phyloP scores from a whole-genome alignment of 2,113 vertebrate species.

The Protobothrops flavoviridis region DNA sequence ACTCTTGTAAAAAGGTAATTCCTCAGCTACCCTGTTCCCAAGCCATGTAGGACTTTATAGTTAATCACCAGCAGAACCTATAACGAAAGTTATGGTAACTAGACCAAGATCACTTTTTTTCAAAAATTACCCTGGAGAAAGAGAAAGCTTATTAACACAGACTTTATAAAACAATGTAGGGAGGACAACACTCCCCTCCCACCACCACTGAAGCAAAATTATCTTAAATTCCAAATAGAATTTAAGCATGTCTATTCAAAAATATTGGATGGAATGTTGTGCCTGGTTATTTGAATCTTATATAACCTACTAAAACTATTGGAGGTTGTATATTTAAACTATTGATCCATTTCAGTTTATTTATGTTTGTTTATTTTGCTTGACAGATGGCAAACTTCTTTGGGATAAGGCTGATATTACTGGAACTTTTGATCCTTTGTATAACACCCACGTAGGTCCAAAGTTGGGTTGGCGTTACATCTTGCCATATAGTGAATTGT shows the following conservation, averaged over 20 bases:
- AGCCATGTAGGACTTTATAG: too few species aligned
- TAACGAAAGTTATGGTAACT: not conserved
- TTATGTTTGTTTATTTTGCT: constrained; percentile 39
- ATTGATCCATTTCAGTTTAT: not conserved
- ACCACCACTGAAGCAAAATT: not conserved
- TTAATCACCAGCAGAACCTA: not conserved
- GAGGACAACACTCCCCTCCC: not conserved
- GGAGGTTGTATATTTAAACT: not conserved
- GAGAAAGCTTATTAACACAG: not conserved
- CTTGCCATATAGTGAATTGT: constrained; percentile 78
- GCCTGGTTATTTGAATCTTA: not conserved
- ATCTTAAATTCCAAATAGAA: not conserved
- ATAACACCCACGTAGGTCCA: constrained; percentile 63
- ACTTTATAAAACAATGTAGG: not conserved
- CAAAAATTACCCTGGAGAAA: not conserved
- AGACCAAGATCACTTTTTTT: not conserved
- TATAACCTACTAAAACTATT: not conserved
- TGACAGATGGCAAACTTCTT: constrained; percentile 22
- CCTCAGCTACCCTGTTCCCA: too few species aligned
- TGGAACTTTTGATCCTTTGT: constrained; percentile 67
- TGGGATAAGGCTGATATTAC: constrained; percentile 79
- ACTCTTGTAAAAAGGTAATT: too few species aligned
- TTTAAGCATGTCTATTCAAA: too few species aligned
- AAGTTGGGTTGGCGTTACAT: constrained; percentile 75
- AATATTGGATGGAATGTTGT: not conserved